Percentiles rank a stretch among this genome's conserved stretches.
Evolutionary conservation across 2,797 vertebrate species (phyloP).

Genomic region (Sebastes aleutianus): DNA sequence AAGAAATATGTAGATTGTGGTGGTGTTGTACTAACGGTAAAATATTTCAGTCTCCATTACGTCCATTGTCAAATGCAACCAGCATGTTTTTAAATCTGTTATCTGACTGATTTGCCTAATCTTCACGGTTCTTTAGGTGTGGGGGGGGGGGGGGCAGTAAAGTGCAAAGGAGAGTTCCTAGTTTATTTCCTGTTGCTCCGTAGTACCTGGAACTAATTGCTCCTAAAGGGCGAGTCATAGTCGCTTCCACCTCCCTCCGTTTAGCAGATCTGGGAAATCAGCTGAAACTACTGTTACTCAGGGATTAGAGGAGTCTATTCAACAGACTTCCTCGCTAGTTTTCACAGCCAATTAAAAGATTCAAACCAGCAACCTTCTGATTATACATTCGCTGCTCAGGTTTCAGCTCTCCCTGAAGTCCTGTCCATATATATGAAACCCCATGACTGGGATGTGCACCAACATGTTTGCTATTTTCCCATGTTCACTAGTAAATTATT

Average conservation of each 20-base stretch:
- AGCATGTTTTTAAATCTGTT: no score
- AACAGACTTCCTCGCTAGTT: neutral
- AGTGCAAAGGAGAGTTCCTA: neutral
- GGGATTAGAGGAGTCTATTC: neutral
- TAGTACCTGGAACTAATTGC: constrained; percentile 17
- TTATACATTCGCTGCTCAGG: neutral
- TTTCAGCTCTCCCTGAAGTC: no score
- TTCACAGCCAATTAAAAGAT: neutral
- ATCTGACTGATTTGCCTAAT: neutral
- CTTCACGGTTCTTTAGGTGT: no score
- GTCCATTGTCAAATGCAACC: neutral
- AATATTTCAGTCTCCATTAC: neutral
- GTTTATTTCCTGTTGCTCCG: neutral
- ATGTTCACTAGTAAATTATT: neutral
- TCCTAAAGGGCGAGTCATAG: neutral
- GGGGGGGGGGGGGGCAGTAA: neutral
- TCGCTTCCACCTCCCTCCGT: neutral
- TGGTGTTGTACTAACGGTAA: no score
- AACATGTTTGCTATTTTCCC: neutral
- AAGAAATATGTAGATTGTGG: no score
- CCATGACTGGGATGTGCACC: neutral
- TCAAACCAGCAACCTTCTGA: neutral
- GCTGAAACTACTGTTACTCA: neutral
- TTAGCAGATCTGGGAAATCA: constrained; percentile 10
- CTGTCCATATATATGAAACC: neutral